Base-by-base conservation (phyloP, 2,797 vertebrate genomes). In the Scolopax rusticola region DNA sequence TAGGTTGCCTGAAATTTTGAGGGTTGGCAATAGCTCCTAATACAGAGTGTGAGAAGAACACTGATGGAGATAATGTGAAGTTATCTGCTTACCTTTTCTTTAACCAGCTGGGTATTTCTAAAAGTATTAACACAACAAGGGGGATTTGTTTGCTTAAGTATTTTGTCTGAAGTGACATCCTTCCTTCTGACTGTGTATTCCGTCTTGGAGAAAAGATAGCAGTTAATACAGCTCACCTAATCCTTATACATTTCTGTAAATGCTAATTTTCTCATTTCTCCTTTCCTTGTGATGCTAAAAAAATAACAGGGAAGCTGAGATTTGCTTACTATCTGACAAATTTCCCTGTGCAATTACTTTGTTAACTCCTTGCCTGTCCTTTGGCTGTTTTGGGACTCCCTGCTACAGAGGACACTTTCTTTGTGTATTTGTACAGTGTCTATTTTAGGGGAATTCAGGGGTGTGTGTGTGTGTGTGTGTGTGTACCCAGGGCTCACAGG, bases 211-310 rank as follows among this genome's bases (percentile, higher is more conserved):
- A 47, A 80, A 63, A 89, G 32, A 7, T 15, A 56, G 38, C 18
- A 40, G 11, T 80, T 92, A 40, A 43, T 77, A 15, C 13, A 36
- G 54, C 16, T 75, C 56, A 32, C 36, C n/a, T 71, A 56, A 45
- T 54, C 41, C 41, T 43, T 60, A 77, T 65, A 28, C 8, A 16
- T 64, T 77, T 87, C 57, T 78, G 23, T 40, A 48, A 19, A 41
- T 76, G 20, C n/a, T 76, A 40, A n/a, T 75, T 81, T 91, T 84
- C 51, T 74, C 25, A 21, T 75, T 87, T 78, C 53, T 91, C 8
- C n/a, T 71, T 75, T 78, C n/a, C 16, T 78, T 91, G 27, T 30
- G 20, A 54, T 47, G 27, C 43, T 40, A 59, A 67, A 70, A 92
- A 56, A 25, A 6, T 27, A 50, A 41, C 5, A n/a, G 23, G 25